Base-by-base conservation (phyloP, 2,797 vertebrate genomes). In the Australoheros facetus region DNA sequence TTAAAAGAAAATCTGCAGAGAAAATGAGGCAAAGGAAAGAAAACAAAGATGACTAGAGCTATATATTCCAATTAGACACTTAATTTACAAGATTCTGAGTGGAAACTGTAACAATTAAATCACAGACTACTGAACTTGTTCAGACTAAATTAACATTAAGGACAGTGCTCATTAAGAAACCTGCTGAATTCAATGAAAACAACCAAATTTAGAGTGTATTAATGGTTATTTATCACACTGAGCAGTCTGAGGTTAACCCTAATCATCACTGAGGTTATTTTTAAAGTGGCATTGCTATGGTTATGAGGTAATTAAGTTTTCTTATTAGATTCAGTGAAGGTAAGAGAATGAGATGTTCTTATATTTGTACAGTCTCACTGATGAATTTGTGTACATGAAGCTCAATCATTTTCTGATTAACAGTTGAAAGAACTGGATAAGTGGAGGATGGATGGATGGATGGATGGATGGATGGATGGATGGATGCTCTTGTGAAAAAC, bases 71-170 rank as follows among this genome's bases (percentile, higher is more conserved):
- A 76, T 78, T 54, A 76, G 9, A 42, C 39, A 6, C n/a, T 75
- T 73, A 48, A 64, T 72, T 87, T 66, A 76, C 51, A 80, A 45
- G 34, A 54, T 58, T 73, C 7, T 26, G 23, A 60, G 39, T 34
- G 21, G 51, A 53, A 66, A 48, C 21, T 4, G 12, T 17, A 26
- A 16, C 8, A 42, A 51, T 57, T 19, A 70, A 73, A 73, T 17
- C 5, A 74, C 19, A n/a, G 17, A 48, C 23, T 56, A 48, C n/a
- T 58, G 26, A 77, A 73, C 7, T 32, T 16, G 1, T 21, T 78
- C 7, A 37, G 1, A 64, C 21, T 30, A 75, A 66, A 77, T 78
- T 3, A 71, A 71, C 34, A 28, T 34, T 7, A 23, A 34, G 14
- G 4, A 7, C n/a, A 21, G 37, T 55, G 30, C 4, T 80, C 13